phyloP scores from a whole-genome alignment of 2,888 invertebrate species.

The Bombylius discolor region DNA sequence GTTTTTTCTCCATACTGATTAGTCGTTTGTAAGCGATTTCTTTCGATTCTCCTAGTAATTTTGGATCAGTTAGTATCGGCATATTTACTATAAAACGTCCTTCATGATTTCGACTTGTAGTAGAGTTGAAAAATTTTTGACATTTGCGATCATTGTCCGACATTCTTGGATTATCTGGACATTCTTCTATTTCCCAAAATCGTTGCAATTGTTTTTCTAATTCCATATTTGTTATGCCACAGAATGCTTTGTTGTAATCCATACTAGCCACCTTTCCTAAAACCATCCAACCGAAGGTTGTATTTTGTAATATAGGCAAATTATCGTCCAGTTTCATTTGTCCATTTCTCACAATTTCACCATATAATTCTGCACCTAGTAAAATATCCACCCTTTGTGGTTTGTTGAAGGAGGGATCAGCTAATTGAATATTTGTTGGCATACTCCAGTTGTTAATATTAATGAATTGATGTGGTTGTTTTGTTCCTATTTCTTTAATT shows the following conservation, averaged over 20 bases:
- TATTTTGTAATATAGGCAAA: slow-evolving; percentile 6
- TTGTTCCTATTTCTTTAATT: background rate
- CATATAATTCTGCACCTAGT: slow-evolving; percentile 5
- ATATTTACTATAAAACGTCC: background rate
- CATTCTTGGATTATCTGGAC: background rate
- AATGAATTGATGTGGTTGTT: background rate
- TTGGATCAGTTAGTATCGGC: no score
- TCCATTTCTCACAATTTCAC: background rate
- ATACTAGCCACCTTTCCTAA: background rate
- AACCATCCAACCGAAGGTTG: slow-evolving; percentile 5
- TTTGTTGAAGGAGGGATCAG: slow-evolving; percentile 1
- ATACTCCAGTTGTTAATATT: background rate
- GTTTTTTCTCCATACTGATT: no score
- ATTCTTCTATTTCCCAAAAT: background rate
- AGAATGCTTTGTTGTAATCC: background rate
- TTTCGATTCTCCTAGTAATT: no score
- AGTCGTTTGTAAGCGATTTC: no score
- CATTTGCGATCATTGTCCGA: background rate
- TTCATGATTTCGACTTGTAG: background rate
- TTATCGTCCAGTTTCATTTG: background rate
- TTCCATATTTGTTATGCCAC: background rate
- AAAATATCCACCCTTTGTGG: slow-evolving; percentile 1
- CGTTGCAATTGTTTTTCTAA: no score
- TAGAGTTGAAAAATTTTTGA: background rate
- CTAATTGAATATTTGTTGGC: background rate